phyloP scores from a whole-genome alignment of 2,888 invertebrate species.

The Spilarctia lutea region DNA sequence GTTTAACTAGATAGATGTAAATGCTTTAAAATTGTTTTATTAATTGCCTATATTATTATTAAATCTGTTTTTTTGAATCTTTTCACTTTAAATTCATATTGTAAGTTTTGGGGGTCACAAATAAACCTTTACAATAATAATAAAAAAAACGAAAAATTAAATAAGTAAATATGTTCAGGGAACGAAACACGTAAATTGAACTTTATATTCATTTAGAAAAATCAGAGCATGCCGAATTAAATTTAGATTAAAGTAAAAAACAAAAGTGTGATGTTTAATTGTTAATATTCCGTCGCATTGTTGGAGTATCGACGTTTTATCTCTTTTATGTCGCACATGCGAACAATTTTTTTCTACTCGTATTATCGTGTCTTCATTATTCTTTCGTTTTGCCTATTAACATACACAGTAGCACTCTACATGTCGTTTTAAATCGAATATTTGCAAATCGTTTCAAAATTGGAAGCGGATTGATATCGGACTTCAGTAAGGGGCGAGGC shows the following conservation, averaged over 20 bases:
- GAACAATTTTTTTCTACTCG: neutral
- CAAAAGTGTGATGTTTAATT: neutral
- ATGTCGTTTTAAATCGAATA: conserved; percentile 62
- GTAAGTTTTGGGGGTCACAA: neutral
- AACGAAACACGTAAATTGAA: neutral
- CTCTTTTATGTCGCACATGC: neutral
- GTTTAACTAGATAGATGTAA: no score
- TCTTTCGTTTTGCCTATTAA: conserved; percentile 14
- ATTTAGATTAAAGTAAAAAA: neutral
- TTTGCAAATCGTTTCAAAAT: conserved; percentile 73
- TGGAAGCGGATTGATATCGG: conserved; percentile 82
- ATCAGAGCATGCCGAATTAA: neutral
- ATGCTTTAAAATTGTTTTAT: no score
- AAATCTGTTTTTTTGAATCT: no score
- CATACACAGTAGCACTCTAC: conserved; percentile 6
- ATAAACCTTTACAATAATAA: no score
- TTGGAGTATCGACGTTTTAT: neutral
- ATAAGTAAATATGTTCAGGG: neutral
- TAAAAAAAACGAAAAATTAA: neutral
- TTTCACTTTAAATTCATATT: neutral
- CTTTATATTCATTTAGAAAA: neutral
- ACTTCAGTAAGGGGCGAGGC: conserved; percentile 82
- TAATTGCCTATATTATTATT: no score
- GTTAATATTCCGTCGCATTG: neutral
- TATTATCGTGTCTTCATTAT: neutral